Percentiles rank a stretch among this genome's conserved stretches.
Conservation (phyloP, 1,140 invertebrate genomes). For the Macrocentrus cingulum region DNA sequence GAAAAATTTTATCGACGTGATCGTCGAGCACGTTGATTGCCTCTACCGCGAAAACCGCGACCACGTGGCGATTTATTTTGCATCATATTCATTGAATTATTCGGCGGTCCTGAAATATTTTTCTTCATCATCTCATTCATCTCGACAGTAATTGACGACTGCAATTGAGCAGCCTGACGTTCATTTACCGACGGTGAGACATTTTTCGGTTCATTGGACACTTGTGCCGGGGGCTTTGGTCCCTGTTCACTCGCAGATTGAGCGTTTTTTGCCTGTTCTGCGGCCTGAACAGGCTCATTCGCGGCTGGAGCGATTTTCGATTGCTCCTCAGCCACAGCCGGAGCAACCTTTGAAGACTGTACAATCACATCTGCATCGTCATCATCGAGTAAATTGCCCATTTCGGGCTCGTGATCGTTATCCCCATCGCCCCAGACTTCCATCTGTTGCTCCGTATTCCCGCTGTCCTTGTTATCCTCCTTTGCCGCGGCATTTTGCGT, state of each 20-base stretch:
- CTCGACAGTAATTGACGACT: background rate
- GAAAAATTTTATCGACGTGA: conserved; percentile 50
- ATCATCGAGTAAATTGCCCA: conserved; percentile 44
- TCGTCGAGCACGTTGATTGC: conserved; percentile 45
- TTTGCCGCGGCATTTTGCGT: conserved; percentile 26
- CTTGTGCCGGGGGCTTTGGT: background rate
- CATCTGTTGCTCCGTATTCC: conserved; percentile 35
- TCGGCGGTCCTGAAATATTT: background rate
- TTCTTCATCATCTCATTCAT: background rate
- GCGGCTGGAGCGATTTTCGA: too few relatives aligned
- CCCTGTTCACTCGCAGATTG: too few relatives aligned
- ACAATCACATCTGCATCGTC: conserved; percentile 37
- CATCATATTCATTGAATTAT: conserved; percentile 3
- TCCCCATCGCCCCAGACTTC: conserved; percentile 46
- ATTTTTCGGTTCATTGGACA: background rate
- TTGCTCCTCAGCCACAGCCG: too few relatives aligned
- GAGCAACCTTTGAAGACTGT: conserved; percentile 11
- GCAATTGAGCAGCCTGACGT: background rate
- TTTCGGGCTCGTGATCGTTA: conserved; percentile 45
- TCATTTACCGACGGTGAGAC: background rate
- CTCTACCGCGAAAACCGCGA: conserved; percentile 32
- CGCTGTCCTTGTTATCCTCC: conserved; percentile 30
- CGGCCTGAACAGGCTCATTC: too few relatives aligned
- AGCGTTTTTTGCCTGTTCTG: too few relatives aligned
- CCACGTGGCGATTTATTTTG: conserved; percentile 35